Conservation (phyloP, 2,797 vertebrate species). For the Geotrypetes seraphini region DNA sequence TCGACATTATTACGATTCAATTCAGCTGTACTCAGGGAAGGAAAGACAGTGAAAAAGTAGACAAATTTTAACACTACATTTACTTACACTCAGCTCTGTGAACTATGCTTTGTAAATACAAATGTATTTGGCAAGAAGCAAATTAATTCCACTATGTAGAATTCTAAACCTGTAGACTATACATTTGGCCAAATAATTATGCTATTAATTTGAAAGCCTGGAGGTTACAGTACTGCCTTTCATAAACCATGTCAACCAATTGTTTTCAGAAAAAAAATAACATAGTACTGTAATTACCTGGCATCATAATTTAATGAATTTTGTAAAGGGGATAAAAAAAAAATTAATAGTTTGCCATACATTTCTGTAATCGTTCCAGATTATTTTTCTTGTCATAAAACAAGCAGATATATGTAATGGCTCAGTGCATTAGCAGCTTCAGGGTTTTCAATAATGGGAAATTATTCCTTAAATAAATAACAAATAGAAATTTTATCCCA, state of each 20-base stretch:
- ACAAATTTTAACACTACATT: slow-evolving; percentile 27
- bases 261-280: slow-evolving; percentile 27
- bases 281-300: slow-evolving; percentile 27
- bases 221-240: too few species aligned
- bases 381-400: too few species aligned
- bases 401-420: too few species aligned
- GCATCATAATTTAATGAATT: slow-evolving; percentile 31
- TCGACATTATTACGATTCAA: slow-evolving; percentile 37
- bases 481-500: slow-evolving; percentile 54
- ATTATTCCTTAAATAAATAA: slow-evolving; percentile 51
- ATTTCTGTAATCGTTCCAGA: too few species aligned
- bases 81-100: slow-evolving; percentile 23
- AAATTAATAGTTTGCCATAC: slow-evolving; percentile 20
- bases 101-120: slow-evolving; percentile 19
- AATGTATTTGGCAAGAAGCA: slow-evolving; percentile 6
- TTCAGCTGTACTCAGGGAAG: slow-evolving; percentile 59
- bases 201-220: too few species aligned
- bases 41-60: slow-evolving; percentile 36
- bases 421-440: slow-evolving; percentile 43
- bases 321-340: slow-evolving; percentile 27
- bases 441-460: slow-evolving; percentile 16
- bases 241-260: slow-evolving; percentile 29
- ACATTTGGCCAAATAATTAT: slow-evolving; percentile 22
- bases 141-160: slow-evolving; percentile 14
- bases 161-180: slow-evolving; percentile 19